Evolutionary conservation across 2,113 vertebrate species (phyloP).

Genomic region (Chloropsis hardwickii): DNA sequence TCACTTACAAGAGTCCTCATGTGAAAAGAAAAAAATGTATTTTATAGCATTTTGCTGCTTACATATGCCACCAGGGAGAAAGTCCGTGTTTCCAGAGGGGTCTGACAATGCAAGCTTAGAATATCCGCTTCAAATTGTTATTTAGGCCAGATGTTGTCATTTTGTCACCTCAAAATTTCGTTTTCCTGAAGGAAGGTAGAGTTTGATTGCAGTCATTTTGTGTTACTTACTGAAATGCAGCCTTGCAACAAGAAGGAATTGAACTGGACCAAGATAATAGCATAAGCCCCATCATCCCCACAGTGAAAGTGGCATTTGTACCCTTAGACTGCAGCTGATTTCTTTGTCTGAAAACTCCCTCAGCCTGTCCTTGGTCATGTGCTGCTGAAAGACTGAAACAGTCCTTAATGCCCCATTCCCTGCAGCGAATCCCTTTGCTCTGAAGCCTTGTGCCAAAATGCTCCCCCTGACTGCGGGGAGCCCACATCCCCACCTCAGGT

Average conservation of each 20-base stretch:
- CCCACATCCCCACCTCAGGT: rapidly evolving
- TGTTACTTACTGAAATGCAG: not conserved
- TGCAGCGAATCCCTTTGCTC: not conserved
- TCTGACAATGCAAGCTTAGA: not conserved
- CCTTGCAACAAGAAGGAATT: not conserved
- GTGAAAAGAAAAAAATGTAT: not conserved
- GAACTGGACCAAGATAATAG: not conserved
- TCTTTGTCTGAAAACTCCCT: not conserved
- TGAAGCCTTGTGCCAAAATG: not conserved
- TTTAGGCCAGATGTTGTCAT: not conserved
- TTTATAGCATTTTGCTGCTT: not conserved
- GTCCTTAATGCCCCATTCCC: not conserved
- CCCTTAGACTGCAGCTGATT: not conserved
- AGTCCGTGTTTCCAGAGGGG: not conserved
- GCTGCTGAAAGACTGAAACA: not conserved
- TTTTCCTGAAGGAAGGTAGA: not conserved
- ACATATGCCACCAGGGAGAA: not conserved
- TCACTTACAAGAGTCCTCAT: not conserved
- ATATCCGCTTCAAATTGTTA: not conserved
- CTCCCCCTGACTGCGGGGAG: rapidly evolving
- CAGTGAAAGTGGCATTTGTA: not conserved
- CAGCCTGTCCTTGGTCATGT: not conserved
- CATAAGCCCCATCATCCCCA: not conserved
- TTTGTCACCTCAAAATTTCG: not conserved
- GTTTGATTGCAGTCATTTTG: not conserved